Base-by-base conservation (phyloP, 2,797 vertebrate genomes). In the Fistularia commersonii region DNA sequence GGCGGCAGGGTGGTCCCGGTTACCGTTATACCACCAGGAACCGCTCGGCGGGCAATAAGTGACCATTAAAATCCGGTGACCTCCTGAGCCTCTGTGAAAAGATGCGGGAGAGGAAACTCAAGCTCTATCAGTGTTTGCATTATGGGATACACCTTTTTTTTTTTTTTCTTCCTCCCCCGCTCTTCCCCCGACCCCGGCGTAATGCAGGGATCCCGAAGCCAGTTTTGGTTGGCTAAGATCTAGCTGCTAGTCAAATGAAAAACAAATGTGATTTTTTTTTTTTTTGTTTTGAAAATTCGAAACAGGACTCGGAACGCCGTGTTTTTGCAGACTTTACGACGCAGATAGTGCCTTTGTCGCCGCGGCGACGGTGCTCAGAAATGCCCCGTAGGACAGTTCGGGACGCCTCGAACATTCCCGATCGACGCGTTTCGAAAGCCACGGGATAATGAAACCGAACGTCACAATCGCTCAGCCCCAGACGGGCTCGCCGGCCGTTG, bases 221-320 rank as follows among this genome's bases (percentile, higher is more conserved):
- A 74, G 80, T 87, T 86, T 86, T 85, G 79, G 84, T 67, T 77
- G 88, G 76, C 84, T 86, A 34, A 85, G 69, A 51, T 71, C 54
- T 58, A 77, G 76, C 74, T 48, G 57, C 69, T 79, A 69, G 76
- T 87, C 58, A 91, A 93, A 94, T 93, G 57, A 89, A 88, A 94
- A 94, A 72, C 91, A 93, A 93, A 93, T 93, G 87, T 91, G 87
- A 88, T 81, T 79, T 82, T 80, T 79, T 69, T 81, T 79, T 54
- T 23, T 23, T 23, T 4, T 66, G 56, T 67, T 88, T 74, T 72
- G 76, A 75, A 84, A 86, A 85, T 79, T 82, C 76, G 67, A 77
- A 67, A 65, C 87, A 69, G 61, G 81, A 82, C 71, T 77, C 76
- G 62, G 80, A 77, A 67, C 86, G 76, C 87, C 48, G 32, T 80